Conservation (phyloP, 2,888 invertebrate genomes). For the Trissoscelio sp. region DNA sequence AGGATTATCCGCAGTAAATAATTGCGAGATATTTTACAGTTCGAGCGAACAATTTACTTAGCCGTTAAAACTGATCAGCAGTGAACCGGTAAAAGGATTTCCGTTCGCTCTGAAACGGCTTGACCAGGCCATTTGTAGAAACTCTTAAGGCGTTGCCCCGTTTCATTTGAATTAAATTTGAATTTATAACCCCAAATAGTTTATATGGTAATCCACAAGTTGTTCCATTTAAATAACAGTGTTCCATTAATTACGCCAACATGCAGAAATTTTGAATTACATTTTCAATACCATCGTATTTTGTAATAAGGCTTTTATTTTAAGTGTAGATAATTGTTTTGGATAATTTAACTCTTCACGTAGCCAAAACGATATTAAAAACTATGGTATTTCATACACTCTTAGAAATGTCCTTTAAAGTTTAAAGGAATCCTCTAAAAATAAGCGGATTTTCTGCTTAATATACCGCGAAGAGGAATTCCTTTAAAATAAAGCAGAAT, state of each 20-base stretch:
- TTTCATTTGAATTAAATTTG: slow-evolving; percentile 35
- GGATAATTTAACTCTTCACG: too few species aligned
- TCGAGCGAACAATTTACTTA: slow-evolving; percentile 33
- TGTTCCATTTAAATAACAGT: slow-evolving; percentile 20
- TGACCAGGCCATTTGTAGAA: slow-evolving; percentile 31
- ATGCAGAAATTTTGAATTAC: not conserved
- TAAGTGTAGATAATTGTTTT: too few species aligned
- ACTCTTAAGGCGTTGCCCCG: slow-evolving; percentile 41
- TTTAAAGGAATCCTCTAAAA: too few species aligned
- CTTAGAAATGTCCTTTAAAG: too few species aligned
- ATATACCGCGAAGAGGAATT: too few species aligned
- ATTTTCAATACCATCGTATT: not conserved
- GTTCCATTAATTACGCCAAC: not conserved
- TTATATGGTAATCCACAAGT: slow-evolving; percentile 18
- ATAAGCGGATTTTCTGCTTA: too few species aligned
- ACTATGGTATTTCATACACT: too few species aligned
- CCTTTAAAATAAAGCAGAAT: too few species aligned
- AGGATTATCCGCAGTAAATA: slow-evolving; percentile 34
- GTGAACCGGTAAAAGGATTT: slow-evolving; percentile 56
- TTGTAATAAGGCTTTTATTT: not conserved
- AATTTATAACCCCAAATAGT: slow-evolving; percentile 28
- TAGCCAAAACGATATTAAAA: too few species aligned
- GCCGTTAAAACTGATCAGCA: slow-evolving; percentile 33
- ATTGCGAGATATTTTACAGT: slow-evolving; percentile 22
- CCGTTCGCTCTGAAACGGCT: slow-evolving; percentile 16